A percentile compares a stretch with the other conserved stretches of the same genome.
phyloP scores from a whole-genome alignment of 2,888 invertebrate genomes.

The Tridacna gigas region DNA sequence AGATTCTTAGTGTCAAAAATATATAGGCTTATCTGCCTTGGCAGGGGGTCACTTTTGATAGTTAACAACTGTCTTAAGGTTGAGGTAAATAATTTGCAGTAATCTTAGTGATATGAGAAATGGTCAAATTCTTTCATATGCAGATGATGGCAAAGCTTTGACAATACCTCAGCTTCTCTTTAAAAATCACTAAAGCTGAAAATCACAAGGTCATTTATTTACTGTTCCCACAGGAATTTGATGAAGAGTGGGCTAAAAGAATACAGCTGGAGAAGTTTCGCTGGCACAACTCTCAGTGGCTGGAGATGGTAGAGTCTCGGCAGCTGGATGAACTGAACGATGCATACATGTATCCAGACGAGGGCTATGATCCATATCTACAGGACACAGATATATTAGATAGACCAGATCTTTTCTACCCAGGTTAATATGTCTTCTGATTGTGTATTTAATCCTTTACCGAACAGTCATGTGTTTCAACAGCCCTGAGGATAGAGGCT shows the following conservation, averaged over 20 bases:
- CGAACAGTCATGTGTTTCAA: background rate
- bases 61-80: too few relatives aligned
- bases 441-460: background rate
- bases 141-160: too few relatives aligned
- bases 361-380: constrained; percentile 81
- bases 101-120: too few relatives aligned
- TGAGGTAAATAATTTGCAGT: too few relatives aligned
- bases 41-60: too few relatives aligned
- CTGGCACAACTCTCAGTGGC: constrained; percentile 99
- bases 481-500: background rate
- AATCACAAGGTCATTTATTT: too few relatives aligned
- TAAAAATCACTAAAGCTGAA: too few relatives aligned
- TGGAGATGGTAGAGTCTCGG: constrained; percentile 94
- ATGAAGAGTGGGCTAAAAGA: constrained; percentile 96
- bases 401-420: constrained; percentile 83
- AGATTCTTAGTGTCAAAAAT: too few relatives aligned
- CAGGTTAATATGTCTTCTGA: constrained; percentile 56
- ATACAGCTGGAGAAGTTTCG: constrained; percentile 97
- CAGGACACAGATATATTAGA: constrained; percentile 84
- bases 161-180: too few relatives aligned
- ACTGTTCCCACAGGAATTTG: constrained; percentile 87
- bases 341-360: constrained; percentile 81
- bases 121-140: too few relatives aligned
- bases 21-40: too few relatives aligned
- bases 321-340: constrained; percentile 81